phyloP scores from a whole-genome alignment of 2,797 vertebrate species.

The Anabacerthia variegaticeps region DNA sequence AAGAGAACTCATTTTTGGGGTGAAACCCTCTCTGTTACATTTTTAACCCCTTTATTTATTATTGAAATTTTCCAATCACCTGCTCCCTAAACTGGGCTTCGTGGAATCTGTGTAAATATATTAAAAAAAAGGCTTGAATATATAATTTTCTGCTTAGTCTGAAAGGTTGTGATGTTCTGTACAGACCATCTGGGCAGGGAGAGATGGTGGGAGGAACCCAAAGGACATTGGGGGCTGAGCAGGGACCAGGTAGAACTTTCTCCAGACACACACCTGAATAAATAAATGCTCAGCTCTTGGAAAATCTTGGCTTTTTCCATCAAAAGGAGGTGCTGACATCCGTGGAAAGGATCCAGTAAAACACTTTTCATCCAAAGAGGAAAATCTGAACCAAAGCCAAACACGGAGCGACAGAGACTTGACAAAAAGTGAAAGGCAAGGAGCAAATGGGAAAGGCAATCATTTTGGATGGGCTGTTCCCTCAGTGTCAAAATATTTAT shows the following conservation, averaged over 20 bases:
- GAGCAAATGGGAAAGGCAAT: background rate
- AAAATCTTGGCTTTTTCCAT: background rate
- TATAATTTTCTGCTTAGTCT: background rate
- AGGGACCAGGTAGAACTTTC: background rate
- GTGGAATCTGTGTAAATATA: fast-evolving
- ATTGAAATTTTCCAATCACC: background rate
- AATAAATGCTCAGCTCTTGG: background rate
- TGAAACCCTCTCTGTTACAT: fast-evolving
- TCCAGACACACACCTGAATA: background rate
- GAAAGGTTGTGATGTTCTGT: background rate
- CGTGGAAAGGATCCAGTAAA: slow-evolving; percentile 1
- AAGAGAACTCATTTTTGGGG: fast-evolving
- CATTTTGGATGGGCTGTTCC: background rate
- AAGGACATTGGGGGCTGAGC: background rate
- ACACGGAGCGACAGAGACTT: background rate
- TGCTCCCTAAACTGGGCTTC: background rate
- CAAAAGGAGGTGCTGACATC: background rate
- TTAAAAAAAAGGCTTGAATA: background rate
- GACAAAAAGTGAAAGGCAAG: background rate
- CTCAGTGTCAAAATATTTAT: slow-evolving; percentile 17
- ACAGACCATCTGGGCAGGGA: background rate
- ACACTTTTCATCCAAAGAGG: background rate
- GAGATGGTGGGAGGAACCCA: background rate
- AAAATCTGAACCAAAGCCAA: background rate
- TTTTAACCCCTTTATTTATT: background rate